These are phyloP conservation scores for Chondrilla cf. caribensis DNA, from an alignment of 37 sponge, comb jelly and placozoan species.

Conservation along the genomic window DNA sequence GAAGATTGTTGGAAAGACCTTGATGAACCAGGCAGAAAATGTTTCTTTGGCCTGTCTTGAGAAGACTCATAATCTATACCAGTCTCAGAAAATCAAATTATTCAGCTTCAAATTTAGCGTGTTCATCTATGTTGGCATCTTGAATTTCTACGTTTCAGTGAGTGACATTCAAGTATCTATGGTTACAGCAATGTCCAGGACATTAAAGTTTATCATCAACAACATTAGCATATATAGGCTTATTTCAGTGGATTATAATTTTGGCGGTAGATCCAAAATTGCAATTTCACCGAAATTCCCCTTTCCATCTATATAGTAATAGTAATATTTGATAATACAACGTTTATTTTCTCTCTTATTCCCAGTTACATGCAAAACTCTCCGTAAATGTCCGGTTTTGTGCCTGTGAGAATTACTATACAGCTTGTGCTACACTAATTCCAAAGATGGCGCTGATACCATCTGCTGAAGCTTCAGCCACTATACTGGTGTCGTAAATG, in stretches of 20 bases:
- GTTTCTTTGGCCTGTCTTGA: conserved; percentile 9
- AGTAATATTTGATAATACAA: too few relatives aligned
- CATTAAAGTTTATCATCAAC: too few relatives aligned
- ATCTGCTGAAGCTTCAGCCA: neutral
- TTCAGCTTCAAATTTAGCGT: conserved; percentile 5
- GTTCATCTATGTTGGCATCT: conserved; percentile 28
- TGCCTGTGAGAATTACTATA: conserved; percentile 26
- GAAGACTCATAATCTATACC: conserved; percentile 10
- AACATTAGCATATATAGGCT: neutral
- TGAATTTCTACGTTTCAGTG: conserved; percentile 13
- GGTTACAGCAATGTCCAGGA: too few relatives aligned
- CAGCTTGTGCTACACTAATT: conserved; percentile 7
- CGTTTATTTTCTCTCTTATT: too few relatives aligned
- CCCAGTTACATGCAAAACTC: neutral
- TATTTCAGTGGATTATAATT: neutral
- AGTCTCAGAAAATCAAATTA: neutral
- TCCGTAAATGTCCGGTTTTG: neutral
- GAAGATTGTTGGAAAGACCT: conserved; percentile 37
- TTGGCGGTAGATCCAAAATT: too few relatives aligned
- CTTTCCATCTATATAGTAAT: too few relatives aligned
- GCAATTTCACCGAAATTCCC: too few relatives aligned
- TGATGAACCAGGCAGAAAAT: conserved; percentile 13
- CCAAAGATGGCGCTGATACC: conserved; percentile 10
- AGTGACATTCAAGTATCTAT: too few relatives aligned
- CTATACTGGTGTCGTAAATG: neutral